Evolutionary conservation across 2,797 vertebrate genomes (phyloP).

Genomic region (Myotis pilosus): DNA sequence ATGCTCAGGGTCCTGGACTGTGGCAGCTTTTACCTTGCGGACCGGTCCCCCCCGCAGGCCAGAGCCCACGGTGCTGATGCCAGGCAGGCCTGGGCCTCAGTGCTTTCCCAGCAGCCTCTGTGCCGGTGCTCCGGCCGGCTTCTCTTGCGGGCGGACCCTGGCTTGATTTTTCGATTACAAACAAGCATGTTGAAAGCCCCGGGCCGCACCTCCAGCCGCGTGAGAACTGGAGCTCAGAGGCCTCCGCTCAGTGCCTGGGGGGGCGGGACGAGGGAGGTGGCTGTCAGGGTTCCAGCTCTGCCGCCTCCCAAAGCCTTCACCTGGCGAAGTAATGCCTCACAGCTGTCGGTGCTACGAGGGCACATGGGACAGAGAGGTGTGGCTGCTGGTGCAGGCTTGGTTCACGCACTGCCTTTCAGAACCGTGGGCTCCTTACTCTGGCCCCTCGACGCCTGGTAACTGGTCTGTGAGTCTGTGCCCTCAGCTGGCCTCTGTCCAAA

Average conservation of each 20-base stretch:
- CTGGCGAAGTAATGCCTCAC: rapidly evolving
- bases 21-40: neutral
- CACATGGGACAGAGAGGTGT: rapidly evolving
- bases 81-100: neutral
- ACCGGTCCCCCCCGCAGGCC: neutral
- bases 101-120: no score
- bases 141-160: neutral
- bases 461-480: neutral
- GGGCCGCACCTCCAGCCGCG: neutral
- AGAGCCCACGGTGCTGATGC: rapidly evolving
- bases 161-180: neutral
- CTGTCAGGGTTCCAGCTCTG: rapidly evolving
- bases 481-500: neutral
- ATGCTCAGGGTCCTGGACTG: neutral
- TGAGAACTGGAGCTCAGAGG: neutral
- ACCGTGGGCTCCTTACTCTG: neutral
- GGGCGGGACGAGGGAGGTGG: neutral
- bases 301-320: neutral
- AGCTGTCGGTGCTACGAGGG: rapidly evolving
- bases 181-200: neutral
- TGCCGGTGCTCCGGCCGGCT: rapidly evolving
- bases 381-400: rapidly evolving
- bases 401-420: rapidly evolving
- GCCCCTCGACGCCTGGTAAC: neutral
- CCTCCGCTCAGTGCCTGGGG: rapidly evolving